Evolutionary conservation across 2,797 vertebrate genomes (phyloP).

Genomic region (Dendrocincla fuliginosa): DNA sequence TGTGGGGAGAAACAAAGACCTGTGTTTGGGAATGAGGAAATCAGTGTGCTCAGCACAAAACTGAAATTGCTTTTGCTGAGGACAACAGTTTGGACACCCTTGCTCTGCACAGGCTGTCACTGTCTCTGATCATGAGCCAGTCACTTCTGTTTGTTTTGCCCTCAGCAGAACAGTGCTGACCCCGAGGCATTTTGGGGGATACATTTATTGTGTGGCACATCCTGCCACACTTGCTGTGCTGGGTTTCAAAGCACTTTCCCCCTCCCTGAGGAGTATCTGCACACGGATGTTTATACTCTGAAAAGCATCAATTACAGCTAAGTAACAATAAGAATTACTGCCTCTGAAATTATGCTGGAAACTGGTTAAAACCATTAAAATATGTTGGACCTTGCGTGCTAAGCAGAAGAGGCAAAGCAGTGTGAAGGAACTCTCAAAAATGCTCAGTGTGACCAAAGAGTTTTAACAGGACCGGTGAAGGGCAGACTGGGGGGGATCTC

Average conservation of each 20-base stretch:
- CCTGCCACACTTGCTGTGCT: not conserved
- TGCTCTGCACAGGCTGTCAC: not conserved
- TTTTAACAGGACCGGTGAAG: not conserved
- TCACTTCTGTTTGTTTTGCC: not conserved
- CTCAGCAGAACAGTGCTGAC: not conserved
- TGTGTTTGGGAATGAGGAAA: not conserved
- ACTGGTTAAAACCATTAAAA: not conserved
- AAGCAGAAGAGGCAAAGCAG: not conserved
- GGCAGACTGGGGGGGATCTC: not conserved
- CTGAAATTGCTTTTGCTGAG: not conserved
- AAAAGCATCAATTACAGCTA: not conserved
- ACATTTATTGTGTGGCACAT: not conserved
- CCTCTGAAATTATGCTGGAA: not conserved
- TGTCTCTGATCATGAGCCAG: not conserved
- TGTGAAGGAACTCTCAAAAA: not conserved
- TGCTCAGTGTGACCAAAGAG: not conserved
- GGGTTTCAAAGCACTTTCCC: not conserved
- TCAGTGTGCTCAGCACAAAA: not conserved
- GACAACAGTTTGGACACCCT: not conserved
- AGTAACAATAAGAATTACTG: not conserved
- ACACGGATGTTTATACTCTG: accelerated
- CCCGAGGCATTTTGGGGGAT: not conserved
- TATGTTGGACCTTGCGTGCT: not conserved
- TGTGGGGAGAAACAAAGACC: not conserved
- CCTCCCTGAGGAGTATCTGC: not conserved